Evolutionary conservation across 2,113 vertebrate species (phyloP).

Genomic region (Vireo altiloquus): DNA sequence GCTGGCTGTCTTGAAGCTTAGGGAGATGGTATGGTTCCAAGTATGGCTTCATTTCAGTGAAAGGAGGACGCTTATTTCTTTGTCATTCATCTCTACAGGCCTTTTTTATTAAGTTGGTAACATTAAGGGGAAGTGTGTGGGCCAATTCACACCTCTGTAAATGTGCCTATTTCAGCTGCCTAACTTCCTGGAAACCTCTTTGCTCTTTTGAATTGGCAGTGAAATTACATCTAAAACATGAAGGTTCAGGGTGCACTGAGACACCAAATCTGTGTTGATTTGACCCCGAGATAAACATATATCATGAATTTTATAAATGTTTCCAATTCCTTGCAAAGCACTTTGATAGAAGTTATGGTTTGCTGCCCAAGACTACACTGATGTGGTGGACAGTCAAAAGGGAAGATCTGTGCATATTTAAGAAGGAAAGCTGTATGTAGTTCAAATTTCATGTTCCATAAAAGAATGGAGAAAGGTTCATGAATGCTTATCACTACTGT

Average conservation of each 20-base stretch:
- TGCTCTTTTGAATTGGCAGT: neutral
- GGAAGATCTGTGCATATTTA: neutral
- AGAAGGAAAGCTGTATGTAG: neutral
- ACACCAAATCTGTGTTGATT: neutral
- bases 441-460: neutral
- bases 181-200: neutral
- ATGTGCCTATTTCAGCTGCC: neutral
- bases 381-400: too few species aligned
- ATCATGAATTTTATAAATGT: neutral
- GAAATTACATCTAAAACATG: neutral
- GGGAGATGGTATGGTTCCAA: neutral
- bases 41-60: neutral
- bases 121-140: neutral
- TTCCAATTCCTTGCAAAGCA: neutral
- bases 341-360: neutral
- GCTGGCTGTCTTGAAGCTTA: fast-evolving
- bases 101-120: neutral
- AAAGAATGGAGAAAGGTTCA: neutral
- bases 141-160: neutral
- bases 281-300: neutral
- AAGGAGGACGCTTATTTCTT: neutral
- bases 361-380: neutral
- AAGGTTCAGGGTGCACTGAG: neutral
- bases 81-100: neutral
- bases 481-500: neutral